A percentile compares a stretch with the other conserved stretches of the same genome.
These are phyloP conservation scores for Vanessa cardui DNA, from an alignment of 2,888 invertebrate genomes.

Conservation along the genomic window DNA sequence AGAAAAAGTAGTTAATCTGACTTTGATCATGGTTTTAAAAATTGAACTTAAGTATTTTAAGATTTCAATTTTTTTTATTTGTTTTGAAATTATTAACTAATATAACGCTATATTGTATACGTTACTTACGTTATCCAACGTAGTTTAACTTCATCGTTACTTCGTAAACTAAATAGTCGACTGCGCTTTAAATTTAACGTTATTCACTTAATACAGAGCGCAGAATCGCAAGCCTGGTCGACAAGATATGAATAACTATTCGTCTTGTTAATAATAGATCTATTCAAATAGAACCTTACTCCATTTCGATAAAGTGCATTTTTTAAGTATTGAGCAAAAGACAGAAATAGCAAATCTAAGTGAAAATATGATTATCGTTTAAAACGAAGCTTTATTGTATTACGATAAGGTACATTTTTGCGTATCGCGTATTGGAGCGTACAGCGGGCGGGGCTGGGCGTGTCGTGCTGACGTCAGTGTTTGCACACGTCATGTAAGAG, in stretches of 20 bases:
- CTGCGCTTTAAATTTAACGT: not conserved
- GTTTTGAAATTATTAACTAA: no score
- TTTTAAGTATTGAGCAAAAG: not conserved
- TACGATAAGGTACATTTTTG: slow-evolving; percentile 22
- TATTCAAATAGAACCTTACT: not conserved
- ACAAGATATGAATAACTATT: slow-evolving; percentile 1
- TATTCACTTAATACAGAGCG: not conserved
- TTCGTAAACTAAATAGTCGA: not conserved
- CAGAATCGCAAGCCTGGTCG: not conserved
- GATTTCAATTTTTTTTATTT: no score
- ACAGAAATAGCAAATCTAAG: slow-evolving; percentile 5
- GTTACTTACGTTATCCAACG: not conserved
- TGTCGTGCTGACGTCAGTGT: slow-evolving; percentile 62
- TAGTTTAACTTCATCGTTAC: not conserved
- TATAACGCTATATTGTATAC: no score
- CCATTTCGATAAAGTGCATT: not conserved
- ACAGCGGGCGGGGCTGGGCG: slow-evolving; percentile 73
- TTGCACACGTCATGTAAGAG: slow-evolving; percentile 39
- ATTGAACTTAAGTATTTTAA: no score
- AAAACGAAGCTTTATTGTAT: not conserved
- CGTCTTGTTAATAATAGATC: not conserved
- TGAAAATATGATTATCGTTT: not conserved
- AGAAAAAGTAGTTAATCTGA: no score
- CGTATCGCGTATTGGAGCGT: slow-evolving; percentile 45
- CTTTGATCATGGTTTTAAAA: no score